A percentile compares a stretch with the other conserved stretches of the same genome.
Evolutionary conservation across 2,797 vertebrate species (phyloP).

Genomic region (Gadopsis bispinosus): DNA sequence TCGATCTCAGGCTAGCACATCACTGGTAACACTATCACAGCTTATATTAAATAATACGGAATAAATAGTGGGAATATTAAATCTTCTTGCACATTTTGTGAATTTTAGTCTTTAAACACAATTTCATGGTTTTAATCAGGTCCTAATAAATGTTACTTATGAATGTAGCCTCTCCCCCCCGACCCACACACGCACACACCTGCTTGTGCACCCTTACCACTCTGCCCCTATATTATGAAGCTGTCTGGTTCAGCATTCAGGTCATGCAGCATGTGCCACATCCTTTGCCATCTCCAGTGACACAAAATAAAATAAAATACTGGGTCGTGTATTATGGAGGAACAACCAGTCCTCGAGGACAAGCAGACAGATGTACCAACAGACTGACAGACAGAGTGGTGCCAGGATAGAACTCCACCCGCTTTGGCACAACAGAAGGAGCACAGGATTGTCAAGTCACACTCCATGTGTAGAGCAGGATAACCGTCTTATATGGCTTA

Average conservation of each 20-base stretch:
- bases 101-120: background rate
- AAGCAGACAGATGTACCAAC: conserved; percentile 58
- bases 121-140: background rate
- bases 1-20: background rate
- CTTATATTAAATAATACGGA: background rate
- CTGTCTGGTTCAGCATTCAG: conserved; percentile 18
- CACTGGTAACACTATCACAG: background rate
- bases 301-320: conserved; percentile 57
- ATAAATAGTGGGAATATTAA: no score
- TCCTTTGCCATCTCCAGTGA: conserved; percentile 29
- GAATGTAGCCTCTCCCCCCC: background rate
- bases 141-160: background rate
- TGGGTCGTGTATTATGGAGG: conserved; percentile 33
- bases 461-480: conserved; percentile 38
- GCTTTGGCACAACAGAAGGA: conserved; percentile 46
- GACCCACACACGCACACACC: background rate
- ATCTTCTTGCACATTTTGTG: no score
- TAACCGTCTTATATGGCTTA: conserved; percentile 29
- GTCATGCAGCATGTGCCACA: conserved; percentile 28
- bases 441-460: conserved; percentile 51
- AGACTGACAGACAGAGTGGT: conserved; percentile 64
- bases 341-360: conserved; percentile 48
- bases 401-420: conserved; percentile 56
- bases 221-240: background rate
- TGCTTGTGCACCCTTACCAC: background rate